Percentiles rank a stretch among this genome's conserved stretches.
phyloP scores from a whole-genome alignment of 2,797 vertebrate genomes.

The Macrochelys suwanniensis region DNA sequence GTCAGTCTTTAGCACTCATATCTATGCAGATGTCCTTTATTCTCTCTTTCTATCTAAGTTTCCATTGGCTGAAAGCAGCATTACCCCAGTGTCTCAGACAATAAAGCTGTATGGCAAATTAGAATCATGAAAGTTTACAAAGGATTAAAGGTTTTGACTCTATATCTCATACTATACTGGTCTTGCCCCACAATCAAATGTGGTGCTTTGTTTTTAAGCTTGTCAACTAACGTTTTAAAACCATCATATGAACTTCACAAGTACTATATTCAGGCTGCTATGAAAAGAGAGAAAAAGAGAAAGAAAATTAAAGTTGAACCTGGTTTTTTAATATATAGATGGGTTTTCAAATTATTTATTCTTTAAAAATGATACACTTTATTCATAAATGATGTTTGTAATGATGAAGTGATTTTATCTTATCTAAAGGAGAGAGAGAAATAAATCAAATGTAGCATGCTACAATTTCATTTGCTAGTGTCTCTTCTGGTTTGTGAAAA shows the following conservation, averaged over 20 bases:
- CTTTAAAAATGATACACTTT: slow-evolving; percentile 52
- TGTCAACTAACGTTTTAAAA: slow-evolving; percentile 48
- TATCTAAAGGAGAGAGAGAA: slow-evolving; percentile 45
- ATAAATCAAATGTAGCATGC: background rate
- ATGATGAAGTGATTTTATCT: slow-evolving; percentile 49
- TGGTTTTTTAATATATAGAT: slow-evolving; percentile 26
- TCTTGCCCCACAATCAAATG: slow-evolving; percentile 32
- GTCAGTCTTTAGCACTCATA: slow-evolving; percentile 14
- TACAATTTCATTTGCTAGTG: background rate
- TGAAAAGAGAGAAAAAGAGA: slow-evolving; percentile 51
- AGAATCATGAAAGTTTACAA: background rate
- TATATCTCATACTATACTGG: background rate
- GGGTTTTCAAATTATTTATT: slow-evolving; percentile 54
- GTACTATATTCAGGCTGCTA: slow-evolving; percentile 53
- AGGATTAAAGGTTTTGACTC: slow-evolving; percentile 4
- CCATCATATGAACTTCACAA: slow-evolving; percentile 22
- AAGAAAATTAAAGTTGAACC: slow-evolving; percentile 47
- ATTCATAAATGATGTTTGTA: slow-evolving; percentile 62
- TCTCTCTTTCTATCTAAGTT: slow-evolving; percentile 37
- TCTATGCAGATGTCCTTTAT: slow-evolving; percentile 27
- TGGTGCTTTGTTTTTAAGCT: slow-evolving; percentile 44
- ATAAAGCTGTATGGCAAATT: background rate
- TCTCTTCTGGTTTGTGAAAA: slow-evolving; percentile 5
- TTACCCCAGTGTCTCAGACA: background rate
- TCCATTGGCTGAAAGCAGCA: slow-evolving; percentile 2